Evolutionary conservation across 2,888 invertebrate species (phyloP), one percentile per base, ranked within the genome.

Genomic region (Anthophora plumipes): DNA sequence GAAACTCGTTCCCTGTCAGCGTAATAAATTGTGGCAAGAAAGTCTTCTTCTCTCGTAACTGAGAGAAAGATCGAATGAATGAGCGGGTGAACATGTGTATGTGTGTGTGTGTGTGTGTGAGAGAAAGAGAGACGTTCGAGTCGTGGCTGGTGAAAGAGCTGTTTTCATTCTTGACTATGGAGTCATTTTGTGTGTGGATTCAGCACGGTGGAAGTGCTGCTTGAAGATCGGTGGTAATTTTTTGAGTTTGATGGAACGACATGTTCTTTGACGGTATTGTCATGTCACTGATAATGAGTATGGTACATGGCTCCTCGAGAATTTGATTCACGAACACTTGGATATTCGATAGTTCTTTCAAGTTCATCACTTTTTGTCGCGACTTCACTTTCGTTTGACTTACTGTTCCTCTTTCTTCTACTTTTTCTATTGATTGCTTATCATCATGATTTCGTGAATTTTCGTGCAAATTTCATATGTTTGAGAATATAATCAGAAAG

Each of bases 191-290:
- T 59, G 41, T 52, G 60, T 41, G 61, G 57, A 70, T 70, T 61
- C 72, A 68, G 46, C 63, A 9, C 48, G 60, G 55, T 67, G 55
- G 31, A 59, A 41, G 63, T 20, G 20, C 37, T 57, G 77, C 73
- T 80, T 69, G 70, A 78, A 80, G 68, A 77, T 70, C 59, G 48
- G 50, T 37, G 59, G 41, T 54, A 25, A 37, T 52, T 74, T 61
- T 85, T 82, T 82, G 68, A 59, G 39, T 55, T 61, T 78, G 55
- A 46, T 9, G 39, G 48, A 68, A 71, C 76, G 70, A 83, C 69
- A 70, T 75, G 73, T 77, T 68, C 70, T 85, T 85, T 83, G 64
- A 50, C 67, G 55, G 74, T 81, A 79, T 82, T 86, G 85, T 85
- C 77, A 86, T 77, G 80, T 80, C 78, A 81, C 78, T 52, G 71